phyloP scores from a whole-genome alignment of 2,113 vertebrate genomes.

The Murina feae region DNA sequence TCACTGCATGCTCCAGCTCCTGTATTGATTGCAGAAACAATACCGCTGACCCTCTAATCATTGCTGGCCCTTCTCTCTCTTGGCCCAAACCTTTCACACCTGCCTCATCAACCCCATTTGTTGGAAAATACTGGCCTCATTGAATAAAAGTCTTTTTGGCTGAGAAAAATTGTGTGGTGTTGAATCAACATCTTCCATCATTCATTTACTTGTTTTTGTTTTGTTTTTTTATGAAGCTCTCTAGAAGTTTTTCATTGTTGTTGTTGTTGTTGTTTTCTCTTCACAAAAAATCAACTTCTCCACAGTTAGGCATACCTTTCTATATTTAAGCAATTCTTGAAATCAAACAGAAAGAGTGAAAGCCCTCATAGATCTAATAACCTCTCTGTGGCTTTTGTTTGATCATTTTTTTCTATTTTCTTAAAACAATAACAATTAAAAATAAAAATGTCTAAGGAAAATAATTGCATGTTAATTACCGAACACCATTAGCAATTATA shows the following conservation, averaged over 20 bases:
- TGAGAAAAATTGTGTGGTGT: not conserved
- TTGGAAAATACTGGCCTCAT: not conserved
- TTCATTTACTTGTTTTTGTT: not conserved
- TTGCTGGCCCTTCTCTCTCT: not conserved
- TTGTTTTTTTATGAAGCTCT: not conserved
- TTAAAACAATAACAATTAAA: not conserved
- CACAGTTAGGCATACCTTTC: not conserved
- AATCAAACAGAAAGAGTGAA: not conserved
- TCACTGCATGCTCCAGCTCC: not conserved
- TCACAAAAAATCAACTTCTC: slow-evolving; percentile 11
- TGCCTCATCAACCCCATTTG: not conserved
- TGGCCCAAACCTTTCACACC: not conserved
- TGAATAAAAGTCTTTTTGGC: not conserved
- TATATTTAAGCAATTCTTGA: not conserved
- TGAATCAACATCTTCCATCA: not conserved
- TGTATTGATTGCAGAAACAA: slow-evolving; percentile 31
- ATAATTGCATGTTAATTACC: not conserved
- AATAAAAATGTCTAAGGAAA: not conserved
- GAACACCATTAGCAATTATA: not conserved
- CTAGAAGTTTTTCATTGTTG: not conserved
- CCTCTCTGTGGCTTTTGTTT: not conserved
- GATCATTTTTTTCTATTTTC: not conserved
- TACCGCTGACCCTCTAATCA: not conserved
- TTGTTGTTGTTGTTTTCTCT: not conserved
- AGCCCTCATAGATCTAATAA: not conserved